Base-by-base conservation (phyloP, 2,888 invertebrate species). In the Athalia circularis region DNA sequence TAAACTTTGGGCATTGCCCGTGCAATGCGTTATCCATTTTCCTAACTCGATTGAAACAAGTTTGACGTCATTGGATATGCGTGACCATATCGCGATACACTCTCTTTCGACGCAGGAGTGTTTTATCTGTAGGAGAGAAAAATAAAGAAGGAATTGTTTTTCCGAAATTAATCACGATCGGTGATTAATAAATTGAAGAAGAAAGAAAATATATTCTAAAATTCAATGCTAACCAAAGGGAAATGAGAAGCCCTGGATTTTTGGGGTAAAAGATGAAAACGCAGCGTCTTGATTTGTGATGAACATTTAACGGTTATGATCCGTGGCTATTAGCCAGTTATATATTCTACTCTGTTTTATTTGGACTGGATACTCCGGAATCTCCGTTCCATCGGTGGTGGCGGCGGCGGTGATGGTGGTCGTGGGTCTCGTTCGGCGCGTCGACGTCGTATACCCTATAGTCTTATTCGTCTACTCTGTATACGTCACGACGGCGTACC, bases 401-500 rank as follows among this genome's bases (percentile, higher is more conserved):
- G 79, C 79, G 83, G 65, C 13, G 65, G 81, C 77, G 70, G 79
- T 80, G 80, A 81, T 76, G 79, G 79, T 79, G 76, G 79, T 78
- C 80, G 79, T 81, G 75, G 77, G 70, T 78, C 78, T 83, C 81
- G 81, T 78, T 81, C 67, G 81, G 80, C 80, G 81, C 78, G 72
- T 72, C 72, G 72, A 61, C 75, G 75, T 48, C 75, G 75, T 72
- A 57, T 72, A 59, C 75, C 62, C 29, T 29, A 29, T 29, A 29
- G 29, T 29, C 29, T 29, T 29, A 29, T 29, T 29, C 29, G 29
- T 29, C 29, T 29, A 29, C 29, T 29, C 29, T 29, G 29, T 29
- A 48, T 75, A 75, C 75, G 75, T 72, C 72, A 72, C 72, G 85
- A 85, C 84, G 87, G 86, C 83, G 84, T 82, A 81, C 80, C 79